Evolutionary conservation across 2,113 vertebrate species (phyloP), one percentile per base, ranked within the genome.

Genomic region (Callipepla squamata): DNA sequence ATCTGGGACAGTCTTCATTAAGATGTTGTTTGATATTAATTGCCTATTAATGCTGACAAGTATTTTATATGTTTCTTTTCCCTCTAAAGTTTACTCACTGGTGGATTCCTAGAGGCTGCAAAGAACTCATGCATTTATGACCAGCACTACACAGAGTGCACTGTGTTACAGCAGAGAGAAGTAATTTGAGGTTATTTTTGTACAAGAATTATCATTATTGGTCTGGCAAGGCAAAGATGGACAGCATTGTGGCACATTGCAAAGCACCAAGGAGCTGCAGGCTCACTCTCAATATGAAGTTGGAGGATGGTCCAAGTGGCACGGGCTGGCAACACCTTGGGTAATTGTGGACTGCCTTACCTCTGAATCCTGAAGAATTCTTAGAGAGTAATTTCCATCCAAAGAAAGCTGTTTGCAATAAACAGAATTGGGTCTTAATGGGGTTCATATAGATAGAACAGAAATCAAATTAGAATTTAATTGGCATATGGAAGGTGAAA

Each of bases 381-480:
- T 45, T 75, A 30, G 59, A 92, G 66, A 16, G 57, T 90, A 93
- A 68, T 66, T 77, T 53, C 82, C 55, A 44, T 80, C 72, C 85
- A 80, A 65, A 73, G 88, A 87, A 95, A 95, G 93, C 90, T 92
- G 58, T 42, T 80, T 82, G 85, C 96, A 94, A 97, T 96, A 80
- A 96, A 90, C 81, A 66, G 88, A 97, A 96, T 66, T 93, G 87
- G 79, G 90, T 91, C 96, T 97, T 96, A 94, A 96, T 93, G 80
- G 94, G 79, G 94, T 96, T 98, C 84, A 32, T 79, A 73, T 47
- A 55, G 70, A 87, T 13, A 89, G 70, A 95, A 77, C 53, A 96
- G 95, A 94, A 96, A 97, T 94, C 86, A 95, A 95, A 93, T 94
- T 72, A 95, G 70, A 25, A 61, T 83, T 91, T 97, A 96, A 97